Base-by-base conservation (phyloP, 2,888 invertebrate species). In the Tachina lurida region DNA sequence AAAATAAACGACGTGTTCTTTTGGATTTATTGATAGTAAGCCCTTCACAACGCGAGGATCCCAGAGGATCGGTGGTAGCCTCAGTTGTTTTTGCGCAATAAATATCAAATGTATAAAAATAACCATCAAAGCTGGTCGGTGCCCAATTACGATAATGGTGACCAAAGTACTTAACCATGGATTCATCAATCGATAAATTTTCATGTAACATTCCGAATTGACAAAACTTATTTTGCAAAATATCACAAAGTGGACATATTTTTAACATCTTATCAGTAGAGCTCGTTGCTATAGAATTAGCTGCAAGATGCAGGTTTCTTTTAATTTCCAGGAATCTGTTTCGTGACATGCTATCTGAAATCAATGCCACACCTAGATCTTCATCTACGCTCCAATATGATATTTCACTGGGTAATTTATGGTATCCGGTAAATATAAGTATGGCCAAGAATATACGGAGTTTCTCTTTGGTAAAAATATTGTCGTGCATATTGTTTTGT, bases 51-150 rank as follows among this genome's bases (percentile, higher is more conserved):
- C 22, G 22, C 22, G 22, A 3, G 3, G n/a, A 22, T 1, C 22
- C 22, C 1, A 22, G 22, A 22, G 22, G 2, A 22, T n/a, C 22
- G 22, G 22, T 22, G 22, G 22, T 22, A 22, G 22, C 22, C 22
- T 22, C 22, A 22, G 22, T 2, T n/a, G n/a, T n/a, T n/a, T n/a
- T n/a, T n/a, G n/a, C n/a, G n/a, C n/a, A n/a, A n/a, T n/a, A n/a
- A n/a, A n/a, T n/a, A n/a, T n/a, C n/a, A n/a, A n/a, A n/a, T n/a
- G n/a, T n/a, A n/a, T n/a, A n/a, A n/a, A n/a, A n/a, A n/a, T n/a
- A n/a, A n/a, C n/a, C n/a, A n/a, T n/a, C n/a, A 84, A 12, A 67
- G 60, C 45, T 77, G 49, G 71, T 43, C 70, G n/a, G 17, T 49
- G 13, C 31, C 62, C 39, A 9, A 41, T 10, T 52, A 49, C 17